Evolutionary conservation across 2,888 invertebrate genomes (phyloP).

Genomic region (Yponomeuta sedellus): DNA sequence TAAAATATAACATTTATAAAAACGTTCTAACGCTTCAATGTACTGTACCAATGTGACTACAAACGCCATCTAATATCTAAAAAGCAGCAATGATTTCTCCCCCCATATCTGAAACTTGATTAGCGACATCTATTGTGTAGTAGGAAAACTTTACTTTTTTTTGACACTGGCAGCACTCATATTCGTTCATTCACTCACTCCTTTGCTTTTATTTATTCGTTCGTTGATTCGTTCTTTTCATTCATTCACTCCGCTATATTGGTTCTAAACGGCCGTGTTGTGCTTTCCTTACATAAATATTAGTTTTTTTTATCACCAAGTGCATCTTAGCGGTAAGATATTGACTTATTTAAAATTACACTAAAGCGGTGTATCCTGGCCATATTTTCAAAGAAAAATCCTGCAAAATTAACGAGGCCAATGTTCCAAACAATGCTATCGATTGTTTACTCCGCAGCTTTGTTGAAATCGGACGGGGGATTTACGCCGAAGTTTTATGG

Average conservation of each 20-base stretch:
- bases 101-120: too few relatives aligned
- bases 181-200: not conserved
- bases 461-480: conserved; percentile 27
- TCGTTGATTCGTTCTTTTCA: not conserved
- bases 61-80: not conserved
- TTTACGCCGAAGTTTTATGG: conserved; percentile 26
- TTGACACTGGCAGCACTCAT: not conserved
- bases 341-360: not conserved
- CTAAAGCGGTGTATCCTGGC: not conserved
- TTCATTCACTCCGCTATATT: not conserved
- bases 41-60: too few relatives aligned
- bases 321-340: not conserved
- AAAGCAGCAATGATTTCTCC: not conserved
- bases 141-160: not conserved
- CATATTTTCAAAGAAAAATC: not conserved
- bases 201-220: not conserved
- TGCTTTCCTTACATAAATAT: not conserved
- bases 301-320: not conserved
- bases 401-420: not conserved
- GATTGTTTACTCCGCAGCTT: conserved; percentile 19
- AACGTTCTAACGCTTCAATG: too few relatives aligned
- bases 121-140: not conserved
- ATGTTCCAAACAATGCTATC: conserved; percentile 18
- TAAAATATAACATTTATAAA: too few relatives aligned
- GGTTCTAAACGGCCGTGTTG: not conserved